phyloP scores from a whole-genome alignment of 2,888 invertebrate genomes.

The Siphlonurus alternatus region DNA sequence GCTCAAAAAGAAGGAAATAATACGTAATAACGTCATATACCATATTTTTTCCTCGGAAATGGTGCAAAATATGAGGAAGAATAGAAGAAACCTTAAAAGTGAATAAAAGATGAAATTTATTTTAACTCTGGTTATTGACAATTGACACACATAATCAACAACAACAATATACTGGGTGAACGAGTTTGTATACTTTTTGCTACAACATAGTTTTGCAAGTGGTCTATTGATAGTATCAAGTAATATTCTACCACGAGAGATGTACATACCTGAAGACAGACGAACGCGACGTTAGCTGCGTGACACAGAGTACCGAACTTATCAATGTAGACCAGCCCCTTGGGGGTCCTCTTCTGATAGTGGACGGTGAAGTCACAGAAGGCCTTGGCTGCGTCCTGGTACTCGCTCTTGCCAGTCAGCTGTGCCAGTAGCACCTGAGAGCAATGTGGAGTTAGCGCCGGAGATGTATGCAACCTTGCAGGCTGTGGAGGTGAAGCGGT shows the following conservation, averaged over 20 bases:
- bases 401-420: conserved; percentile 26
- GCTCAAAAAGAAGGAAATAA: too few species aligned
- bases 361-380: conserved; percentile 34
- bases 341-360: conserved; percentile 31
- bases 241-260: too few species aligned
- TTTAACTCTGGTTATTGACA: too few species aligned
- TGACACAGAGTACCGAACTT: conserved; percentile 35
- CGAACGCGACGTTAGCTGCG: conserved; percentile 36
- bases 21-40: neutral
- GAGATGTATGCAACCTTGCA: neutral
- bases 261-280: conserved; percentile 30
- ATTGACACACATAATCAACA: too few species aligned
- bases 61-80: too few species aligned
- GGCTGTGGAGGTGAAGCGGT: neutral
- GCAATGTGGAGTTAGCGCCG: conserved; percentile 4
- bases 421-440: conserved; percentile 31
- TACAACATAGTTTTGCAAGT: too few species aligned
- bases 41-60: neutral
- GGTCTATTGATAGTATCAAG: too few species aligned
- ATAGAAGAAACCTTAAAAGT: too few species aligned
- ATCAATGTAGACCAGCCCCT: conserved; percentile 34
- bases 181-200: too few species aligned
- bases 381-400: conserved; percentile 25
- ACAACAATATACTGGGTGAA: too few species aligned
- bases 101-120: too few species aligned